Conservation (phyloP, 2,113 vertebrate species). For the Lontra canadensis region DNA sequence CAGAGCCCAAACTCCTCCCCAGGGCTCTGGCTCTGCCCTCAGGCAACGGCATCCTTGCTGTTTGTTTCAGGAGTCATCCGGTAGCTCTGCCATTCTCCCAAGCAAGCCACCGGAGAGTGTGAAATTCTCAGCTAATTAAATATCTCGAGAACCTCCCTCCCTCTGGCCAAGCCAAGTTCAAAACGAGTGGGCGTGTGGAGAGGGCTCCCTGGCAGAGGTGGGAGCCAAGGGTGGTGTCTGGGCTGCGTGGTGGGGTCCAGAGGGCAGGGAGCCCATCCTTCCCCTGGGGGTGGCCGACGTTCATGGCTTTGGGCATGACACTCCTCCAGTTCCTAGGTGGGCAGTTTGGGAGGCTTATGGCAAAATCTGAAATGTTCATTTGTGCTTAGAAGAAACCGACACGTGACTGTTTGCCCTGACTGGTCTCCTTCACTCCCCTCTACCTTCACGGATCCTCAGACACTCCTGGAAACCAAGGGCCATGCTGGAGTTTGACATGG, state of each 20-base stretch:
- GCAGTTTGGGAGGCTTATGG: neutral
- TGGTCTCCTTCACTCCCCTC: no score
- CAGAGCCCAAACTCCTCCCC: neutral
- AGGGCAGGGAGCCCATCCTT: fast-evolving
- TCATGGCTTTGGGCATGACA: fast-evolving
- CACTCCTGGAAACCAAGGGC: neutral
- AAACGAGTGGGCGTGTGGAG: fast-evolving
- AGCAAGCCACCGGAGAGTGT: neutral
- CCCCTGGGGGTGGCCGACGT: fast-evolving
- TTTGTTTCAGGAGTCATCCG: neutral
- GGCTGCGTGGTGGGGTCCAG: fast-evolving
- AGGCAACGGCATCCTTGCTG: fast-evolving
- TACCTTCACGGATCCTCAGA: fast-evolving
- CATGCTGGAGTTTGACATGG: neutral
- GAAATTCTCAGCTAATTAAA: neutral
- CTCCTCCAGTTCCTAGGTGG: no score
- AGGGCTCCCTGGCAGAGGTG: neutral
- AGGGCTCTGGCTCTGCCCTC: neutral
- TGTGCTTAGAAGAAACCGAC: neutral
- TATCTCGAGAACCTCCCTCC: neutral
- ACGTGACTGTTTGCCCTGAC: neutral
- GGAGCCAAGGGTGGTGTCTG: neutral
- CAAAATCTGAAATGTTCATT: neutral
- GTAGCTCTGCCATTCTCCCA: neutral
- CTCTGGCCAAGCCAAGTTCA: fast-evolving